phyloP scores from a whole-genome alignment of 2,113 vertebrate species.

The Ptilorrhoa leucosticta region DNA sequence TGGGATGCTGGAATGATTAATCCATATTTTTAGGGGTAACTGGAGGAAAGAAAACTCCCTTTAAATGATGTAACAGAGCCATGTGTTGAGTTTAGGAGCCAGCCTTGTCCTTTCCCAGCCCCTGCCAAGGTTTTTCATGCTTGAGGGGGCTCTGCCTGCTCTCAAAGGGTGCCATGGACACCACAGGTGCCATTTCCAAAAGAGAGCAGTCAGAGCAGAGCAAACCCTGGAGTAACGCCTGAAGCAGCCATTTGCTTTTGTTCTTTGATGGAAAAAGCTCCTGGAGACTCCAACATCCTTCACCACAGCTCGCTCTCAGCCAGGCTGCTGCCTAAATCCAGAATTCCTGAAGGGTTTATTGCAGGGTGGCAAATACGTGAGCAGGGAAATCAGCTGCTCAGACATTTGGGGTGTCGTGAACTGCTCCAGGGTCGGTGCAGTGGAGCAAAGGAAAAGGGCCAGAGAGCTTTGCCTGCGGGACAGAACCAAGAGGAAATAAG shows the following conservation, averaged over 20 bases:
- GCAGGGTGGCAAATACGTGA: background rate
- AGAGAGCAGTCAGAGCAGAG: background rate
- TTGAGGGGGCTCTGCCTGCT: background rate
- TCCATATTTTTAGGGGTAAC: background rate
- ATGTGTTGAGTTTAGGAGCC: background rate
- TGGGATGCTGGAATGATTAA: background rate
- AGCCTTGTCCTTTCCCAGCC: background rate
- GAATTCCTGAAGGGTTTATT: background rate
- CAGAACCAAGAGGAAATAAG: background rate
- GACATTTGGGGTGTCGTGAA: fast-evolving
- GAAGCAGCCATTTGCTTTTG: background rate
- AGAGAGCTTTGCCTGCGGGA: background rate
- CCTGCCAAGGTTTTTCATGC: background rate
- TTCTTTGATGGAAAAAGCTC: background rate
- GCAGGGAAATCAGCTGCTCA: background rate
- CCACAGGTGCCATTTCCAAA: background rate
- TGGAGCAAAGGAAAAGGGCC: background rate
- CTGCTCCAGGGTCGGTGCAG: background rate
- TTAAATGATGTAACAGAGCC: background rate
- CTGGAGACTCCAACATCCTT: background rate
- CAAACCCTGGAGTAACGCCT: background rate
- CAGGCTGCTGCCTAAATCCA: background rate
- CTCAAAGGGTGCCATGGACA: background rate
- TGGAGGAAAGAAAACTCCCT: background rate
- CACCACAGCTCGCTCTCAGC: background rate